These are phyloP conservation scores for Eumerus sabulonum DNA, from an alignment of 2,888 invertebrate species.

Conservation along the genomic window DNA sequence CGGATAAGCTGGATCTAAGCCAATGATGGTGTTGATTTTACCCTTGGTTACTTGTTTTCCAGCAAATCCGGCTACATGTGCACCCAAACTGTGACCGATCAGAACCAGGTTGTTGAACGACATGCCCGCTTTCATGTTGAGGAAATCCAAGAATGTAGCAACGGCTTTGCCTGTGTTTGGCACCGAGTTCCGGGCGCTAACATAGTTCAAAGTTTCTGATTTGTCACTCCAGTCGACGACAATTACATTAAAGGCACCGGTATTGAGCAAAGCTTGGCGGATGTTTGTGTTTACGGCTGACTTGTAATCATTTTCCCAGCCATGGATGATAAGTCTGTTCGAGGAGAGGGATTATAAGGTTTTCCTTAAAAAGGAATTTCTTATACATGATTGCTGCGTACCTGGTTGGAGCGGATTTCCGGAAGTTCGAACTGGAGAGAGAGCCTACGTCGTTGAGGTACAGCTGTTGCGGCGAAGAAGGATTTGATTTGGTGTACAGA, in stretches of 20 bases:
- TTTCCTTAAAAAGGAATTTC: too few relatives aligned
- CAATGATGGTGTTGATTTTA: conserved; percentile 80
- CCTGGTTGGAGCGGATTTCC: conserved; percentile 69
- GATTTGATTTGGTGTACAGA: conserved; percentile 75
- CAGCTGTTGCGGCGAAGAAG: conserved; percentile 55
- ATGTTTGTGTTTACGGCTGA: conserved; percentile 71
- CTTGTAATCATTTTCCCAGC: conserved; percentile 80
- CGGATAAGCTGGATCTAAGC: conserved; percentile 72
- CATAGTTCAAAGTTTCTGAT: conserved; percentile 80
- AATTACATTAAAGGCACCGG: conserved; percentile 81
- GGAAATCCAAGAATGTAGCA: conserved; percentile 71
- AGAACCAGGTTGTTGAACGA: conserved; percentile 78
- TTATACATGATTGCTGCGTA: conserved; percentile 8
- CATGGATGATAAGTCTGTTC: conserved; percentile 78
- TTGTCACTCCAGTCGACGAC: conserved; percentile 81
- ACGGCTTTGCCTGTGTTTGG: conserved; percentile 69
- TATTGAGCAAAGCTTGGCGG: conserved; percentile 79
- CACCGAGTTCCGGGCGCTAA: conserved; percentile 79
- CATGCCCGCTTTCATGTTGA: conserved; percentile 79
- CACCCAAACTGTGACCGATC: conserved; percentile 82
- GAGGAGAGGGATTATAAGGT: neutral
- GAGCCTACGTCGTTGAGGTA: conserved; percentile 51
- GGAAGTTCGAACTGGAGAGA: conserved; percentile 68
- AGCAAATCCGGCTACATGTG: conserved; percentile 81
- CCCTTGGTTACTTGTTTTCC: conserved; percentile 81